Conservation (phyloP, 1,140 invertebrate species). For the Drosophila ficusphila region DNA sequence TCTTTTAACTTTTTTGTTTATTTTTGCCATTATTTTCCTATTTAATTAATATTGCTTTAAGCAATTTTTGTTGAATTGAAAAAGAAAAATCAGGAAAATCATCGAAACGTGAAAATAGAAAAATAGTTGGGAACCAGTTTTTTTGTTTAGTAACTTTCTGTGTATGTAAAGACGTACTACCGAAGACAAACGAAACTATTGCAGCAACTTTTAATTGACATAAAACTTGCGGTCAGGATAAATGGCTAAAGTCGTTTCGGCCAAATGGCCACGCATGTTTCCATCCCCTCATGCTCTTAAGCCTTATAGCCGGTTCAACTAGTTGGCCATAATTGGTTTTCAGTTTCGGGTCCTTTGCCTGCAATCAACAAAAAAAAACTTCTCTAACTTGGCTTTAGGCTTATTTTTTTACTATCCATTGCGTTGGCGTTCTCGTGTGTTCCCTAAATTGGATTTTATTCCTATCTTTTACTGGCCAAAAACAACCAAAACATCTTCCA, state of each 20-base stretch:
- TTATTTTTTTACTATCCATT: not conserved
- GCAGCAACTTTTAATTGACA: constrained; percentile 46
- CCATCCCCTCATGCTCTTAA: not conserved
- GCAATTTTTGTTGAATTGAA: too few species aligned
- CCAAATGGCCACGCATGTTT: constrained; percentile 23
- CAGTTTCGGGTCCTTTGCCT: not conserved
- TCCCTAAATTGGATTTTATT: constrained; percentile 34
- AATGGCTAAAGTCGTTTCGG: constrained; percentile 6
- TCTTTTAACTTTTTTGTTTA: not conserved
- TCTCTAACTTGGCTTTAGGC: not conserved
- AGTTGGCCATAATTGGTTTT: constrained; percentile 43
- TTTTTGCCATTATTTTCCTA: not conserved
- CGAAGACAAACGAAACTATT: constrained; percentile 17
- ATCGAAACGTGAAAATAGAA: too few species aligned
- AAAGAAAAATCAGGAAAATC: too few species aligned
- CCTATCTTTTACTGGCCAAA: constrained; percentile 11
- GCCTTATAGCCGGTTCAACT: constrained; percentile 21
- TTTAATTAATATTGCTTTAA: too few species aligned
- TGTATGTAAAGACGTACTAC: not conserved
- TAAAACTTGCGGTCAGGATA: constrained; percentile 21
- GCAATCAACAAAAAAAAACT: constrained; percentile 6
- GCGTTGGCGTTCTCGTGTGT: constrained; percentile 2
- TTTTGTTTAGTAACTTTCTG: not conserved
- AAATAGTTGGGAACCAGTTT: too few species aligned
- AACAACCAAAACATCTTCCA: not conserved